Evolutionary conservation across 2,888 invertebrate genomes (phyloP).

Genomic region (Eupeodes luniger): DNA sequence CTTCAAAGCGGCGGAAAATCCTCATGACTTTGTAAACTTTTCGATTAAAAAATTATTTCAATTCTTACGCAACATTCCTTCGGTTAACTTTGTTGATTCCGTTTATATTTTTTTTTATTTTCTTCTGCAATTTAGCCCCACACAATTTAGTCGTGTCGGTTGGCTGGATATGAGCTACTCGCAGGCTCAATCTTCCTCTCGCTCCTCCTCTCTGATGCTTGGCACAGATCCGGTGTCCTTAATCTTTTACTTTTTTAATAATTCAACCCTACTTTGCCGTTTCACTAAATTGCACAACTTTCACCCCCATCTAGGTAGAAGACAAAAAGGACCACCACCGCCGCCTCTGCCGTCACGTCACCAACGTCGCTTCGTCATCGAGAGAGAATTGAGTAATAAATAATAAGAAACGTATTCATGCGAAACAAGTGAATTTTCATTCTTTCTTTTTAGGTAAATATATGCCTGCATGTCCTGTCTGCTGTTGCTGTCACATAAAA

Average conservation of each 20-base stretch:
- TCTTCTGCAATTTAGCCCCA: constrained; percentile 3
- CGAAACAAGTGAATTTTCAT: constrained; percentile 71
- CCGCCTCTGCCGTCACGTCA: neutral
- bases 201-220: neutral
- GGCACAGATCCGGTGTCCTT: constrained; percentile 41
- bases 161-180: constrained; percentile 24
- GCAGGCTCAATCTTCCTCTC: neutral
- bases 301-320: constrained; percentile 60
- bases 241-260: constrained; percentile 69
- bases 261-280: constrained; percentile 70
- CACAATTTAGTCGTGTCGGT: constrained; percentile 59
- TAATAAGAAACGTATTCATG: constrained; percentile 74
- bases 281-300: constrained; percentile 69
- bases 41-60: constrained; percentile 76
- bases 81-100: constrained; percentile 42
- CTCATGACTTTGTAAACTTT: constrained; percentile 64
- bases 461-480: constrained; percentile 57
- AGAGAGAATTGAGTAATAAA: constrained; percentile 65
- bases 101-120: constrained; percentile 12
- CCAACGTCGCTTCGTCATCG: neutral
- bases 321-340: constrained; percentile 12
- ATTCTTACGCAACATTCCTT: constrained; percentile 71
- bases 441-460: constrained; percentile 14
- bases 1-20: constrained; percentile 41
- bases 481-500: constrained; percentile 68